Percentiles rank a stretch among this genome's conserved stretches.
phyloP scores from a whole-genome alignment of 2,113 vertebrate genomes.

The Microtus montanus region DNA sequence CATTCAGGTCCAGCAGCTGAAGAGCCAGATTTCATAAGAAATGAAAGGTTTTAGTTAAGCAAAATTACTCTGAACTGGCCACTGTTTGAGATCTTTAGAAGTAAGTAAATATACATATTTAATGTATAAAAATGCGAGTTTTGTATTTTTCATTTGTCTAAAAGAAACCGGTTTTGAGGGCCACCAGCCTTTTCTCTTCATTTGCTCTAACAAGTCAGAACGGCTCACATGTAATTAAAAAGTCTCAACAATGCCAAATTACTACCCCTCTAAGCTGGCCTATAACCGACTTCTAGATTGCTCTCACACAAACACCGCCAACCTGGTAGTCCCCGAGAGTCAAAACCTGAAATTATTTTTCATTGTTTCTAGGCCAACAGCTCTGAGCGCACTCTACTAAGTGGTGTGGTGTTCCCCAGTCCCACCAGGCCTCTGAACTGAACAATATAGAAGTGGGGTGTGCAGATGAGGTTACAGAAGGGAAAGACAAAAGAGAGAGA shows the following conservation, averaged over 20 bases:
- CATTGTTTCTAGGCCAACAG: constrained; percentile 6
- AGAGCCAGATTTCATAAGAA: not conserved
- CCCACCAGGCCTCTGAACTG: not conserved
- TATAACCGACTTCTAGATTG: constrained; percentile 25
- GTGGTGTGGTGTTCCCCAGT: not conserved
- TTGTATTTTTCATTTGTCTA: constrained; percentile 22
- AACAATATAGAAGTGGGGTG: not conserved
- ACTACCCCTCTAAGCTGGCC: not conserved
- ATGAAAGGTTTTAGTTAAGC: constrained; percentile 8
- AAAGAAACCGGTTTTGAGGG: not conserved
- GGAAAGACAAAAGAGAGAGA: not conserved
- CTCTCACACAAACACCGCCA: not conserved
- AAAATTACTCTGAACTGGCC: not conserved
- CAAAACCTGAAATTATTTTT: constrained; percentile 24
- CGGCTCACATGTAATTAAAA: constrained; percentile 18
- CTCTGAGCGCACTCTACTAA: constrained; percentile 32
- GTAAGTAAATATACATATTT: not conserved
- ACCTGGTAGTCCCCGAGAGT: not conserved
- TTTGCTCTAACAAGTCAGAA: constrained; percentile 31
- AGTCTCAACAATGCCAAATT: constrained; percentile 7
- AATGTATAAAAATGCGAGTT: not conserved
- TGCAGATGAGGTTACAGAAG: not conserved
- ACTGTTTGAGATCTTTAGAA: constrained; percentile 46
- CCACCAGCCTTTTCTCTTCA: not conserved
- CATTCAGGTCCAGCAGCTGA: not conserved